phyloP scores from a whole-genome alignment of 2,888 invertebrate genomes.

The Marronus borbonicus region DNA sequence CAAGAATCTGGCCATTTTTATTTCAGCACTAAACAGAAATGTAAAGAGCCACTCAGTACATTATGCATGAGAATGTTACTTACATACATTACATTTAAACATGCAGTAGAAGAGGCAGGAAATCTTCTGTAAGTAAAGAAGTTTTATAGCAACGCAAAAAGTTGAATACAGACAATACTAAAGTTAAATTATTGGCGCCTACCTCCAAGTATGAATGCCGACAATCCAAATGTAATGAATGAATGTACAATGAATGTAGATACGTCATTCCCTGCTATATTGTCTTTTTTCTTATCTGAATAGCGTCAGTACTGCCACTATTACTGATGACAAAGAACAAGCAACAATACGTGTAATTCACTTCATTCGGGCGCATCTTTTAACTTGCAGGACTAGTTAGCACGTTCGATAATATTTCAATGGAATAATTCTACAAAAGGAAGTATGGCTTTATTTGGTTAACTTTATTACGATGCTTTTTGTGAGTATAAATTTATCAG shows the following conservation, averaged over 20 bases:
- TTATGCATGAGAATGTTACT: too few species aligned
- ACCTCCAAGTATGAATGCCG: neutral
- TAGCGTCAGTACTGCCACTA: slow-evolving; percentile 17
- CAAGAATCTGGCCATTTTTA: too few species aligned
- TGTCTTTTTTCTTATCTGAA: slow-evolving; percentile 30
- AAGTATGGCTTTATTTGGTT: neutral
- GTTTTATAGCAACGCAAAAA: neutral
- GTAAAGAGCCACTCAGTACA: too few species aligned
- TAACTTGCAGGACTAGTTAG: slow-evolving; percentile 12
- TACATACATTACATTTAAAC: too few species aligned
- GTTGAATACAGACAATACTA: neutral
- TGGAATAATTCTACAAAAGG: slow-evolving; percentile 16
- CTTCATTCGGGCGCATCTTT: slow-evolving; percentile 16
- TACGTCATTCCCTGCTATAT: neutral
- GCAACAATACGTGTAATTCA: slow-evolving; percentile 31
- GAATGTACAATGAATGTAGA: neutral
- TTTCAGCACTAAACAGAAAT: too few species aligned
- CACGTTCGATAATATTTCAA: slow-evolving; percentile 13
- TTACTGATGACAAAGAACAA: slow-evolving; percentile 26
- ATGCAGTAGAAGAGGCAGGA: too few species aligned
- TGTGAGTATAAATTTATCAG: neutral
- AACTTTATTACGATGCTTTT: neutral
- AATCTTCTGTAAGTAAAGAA: too few species aligned
- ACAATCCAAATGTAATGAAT: neutral
- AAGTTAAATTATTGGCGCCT: neutral